Percentiles rank a stretch among this genome's conserved stretches.
phyloP scores from a whole-genome alignment of 2,888 invertebrate genomes.

The Petrolisthes cinctipes region DNA sequence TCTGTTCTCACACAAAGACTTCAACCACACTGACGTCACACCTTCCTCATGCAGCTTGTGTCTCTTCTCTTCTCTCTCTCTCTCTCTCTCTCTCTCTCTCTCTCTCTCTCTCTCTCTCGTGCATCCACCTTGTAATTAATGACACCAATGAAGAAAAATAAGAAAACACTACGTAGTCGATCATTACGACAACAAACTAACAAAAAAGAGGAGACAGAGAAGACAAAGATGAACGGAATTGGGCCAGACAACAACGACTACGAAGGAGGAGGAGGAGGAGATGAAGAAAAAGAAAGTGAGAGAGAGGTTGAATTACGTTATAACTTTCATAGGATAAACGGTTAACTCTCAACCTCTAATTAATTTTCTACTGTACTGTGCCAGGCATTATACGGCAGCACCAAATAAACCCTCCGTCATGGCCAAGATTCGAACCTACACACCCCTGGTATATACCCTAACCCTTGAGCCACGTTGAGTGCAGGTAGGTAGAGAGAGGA shows the following conservation, averaged over 20 bases:
- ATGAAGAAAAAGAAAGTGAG: neutral
- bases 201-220: neutral
- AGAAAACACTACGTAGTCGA: neutral
- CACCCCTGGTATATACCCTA: too few species aligned
- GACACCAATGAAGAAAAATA: neutral
- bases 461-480: too few species aligned
- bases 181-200: neutral
- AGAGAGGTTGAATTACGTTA: too few species aligned
- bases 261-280: neutral
- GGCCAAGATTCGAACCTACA: too few species aligned
- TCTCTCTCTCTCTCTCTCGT: neutral
- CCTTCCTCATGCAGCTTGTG: neutral
- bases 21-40: neutral
- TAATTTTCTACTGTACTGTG: too few species aligned
- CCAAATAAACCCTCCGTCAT: too few species aligned
- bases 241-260: neutral
- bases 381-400: too few species aligned
- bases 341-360: too few species aligned
- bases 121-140: neutral
- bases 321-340: too few species aligned
- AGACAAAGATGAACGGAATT: neutral
- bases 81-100: neutral
- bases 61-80: conserved; percentile 2
- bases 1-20: neutral
- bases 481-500: too few species aligned